Conservation (phyloP, 2,113 vertebrate species). For the Festucalex cinctus region DNA sequence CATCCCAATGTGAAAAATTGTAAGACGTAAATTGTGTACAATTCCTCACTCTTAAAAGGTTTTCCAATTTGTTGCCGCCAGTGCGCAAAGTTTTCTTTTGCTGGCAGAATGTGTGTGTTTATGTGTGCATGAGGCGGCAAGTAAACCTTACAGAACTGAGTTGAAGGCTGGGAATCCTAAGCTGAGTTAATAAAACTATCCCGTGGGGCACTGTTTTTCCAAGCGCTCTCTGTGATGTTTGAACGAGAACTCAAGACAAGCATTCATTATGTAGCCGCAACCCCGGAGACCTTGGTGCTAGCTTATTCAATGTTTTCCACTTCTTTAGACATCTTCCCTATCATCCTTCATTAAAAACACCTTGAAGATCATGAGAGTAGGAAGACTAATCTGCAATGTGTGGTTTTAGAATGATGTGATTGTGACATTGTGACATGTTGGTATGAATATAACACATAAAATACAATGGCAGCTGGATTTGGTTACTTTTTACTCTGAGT, state of each 20-base stretch:
- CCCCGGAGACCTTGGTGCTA: slow-evolving; percentile 65
- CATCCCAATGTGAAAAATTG: slow-evolving; percentile 6
- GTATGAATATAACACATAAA: slow-evolving; percentile 31
- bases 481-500: neutral
- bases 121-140: slow-evolving; percentile 33
- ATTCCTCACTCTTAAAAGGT: slow-evolving; percentile 13
- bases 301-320: slow-evolving; percentile 3
- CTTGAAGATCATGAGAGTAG: slow-evolving; percentile 27
- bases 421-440: slow-evolving; percentile 28
- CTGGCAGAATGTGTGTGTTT: slow-evolving; percentile 21
- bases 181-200: slow-evolving; percentile 70
- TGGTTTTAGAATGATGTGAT: slow-evolving; percentile 25
- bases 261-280: slow-evolving; percentile 72
- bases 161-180: slow-evolving; percentile 62
- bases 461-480: slow-evolving; percentile 30
- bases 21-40: slow-evolving; percentile 18
- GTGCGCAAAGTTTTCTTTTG: neutral
- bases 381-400: slow-evolving; percentile 39
- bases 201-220: slow-evolving; percentile 67
- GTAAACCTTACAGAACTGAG: slow-evolving; percentile 47
- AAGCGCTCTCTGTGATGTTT: slow-evolving; percentile 70
- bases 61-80: slow-evolving; percentile 35
- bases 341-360: slow-evolving; percentile 38
- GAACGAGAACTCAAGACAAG: slow-evolving; percentile 70
- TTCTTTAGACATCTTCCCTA: slow-evolving; percentile 30